A percentile compares a stretch with the other conserved stretches of the same genome.
These are phyloP conservation scores for Lethenteron camtschaticum DNA, from an alignment of 2,113 vertebrate genomes.

Conservation along the genomic window DNA sequence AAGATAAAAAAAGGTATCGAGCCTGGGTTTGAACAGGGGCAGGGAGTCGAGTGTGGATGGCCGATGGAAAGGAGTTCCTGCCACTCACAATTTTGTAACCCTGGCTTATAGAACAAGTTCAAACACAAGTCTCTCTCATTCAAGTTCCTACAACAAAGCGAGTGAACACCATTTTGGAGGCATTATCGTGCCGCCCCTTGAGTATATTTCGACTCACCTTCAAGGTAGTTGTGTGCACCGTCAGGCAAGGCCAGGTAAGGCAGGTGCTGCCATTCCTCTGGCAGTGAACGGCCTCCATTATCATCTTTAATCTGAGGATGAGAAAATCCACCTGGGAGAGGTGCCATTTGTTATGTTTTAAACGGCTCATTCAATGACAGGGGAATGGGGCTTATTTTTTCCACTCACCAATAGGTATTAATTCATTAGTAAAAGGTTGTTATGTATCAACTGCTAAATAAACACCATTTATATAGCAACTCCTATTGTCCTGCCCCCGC, in stretches of 20 bases:
- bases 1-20: too few relatives aligned
- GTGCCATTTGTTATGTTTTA: not conserved
- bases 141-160: not conserved
- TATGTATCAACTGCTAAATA: too few relatives aligned
- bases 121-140: too few relatives aligned
- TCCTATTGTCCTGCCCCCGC: too few relatives aligned
- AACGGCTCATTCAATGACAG: too few relatives aligned
- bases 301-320: conserved; percentile 64
- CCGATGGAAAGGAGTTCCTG: not conserved
- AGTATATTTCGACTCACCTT: conserved; percentile 31
- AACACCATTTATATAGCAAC: too few relatives aligned
- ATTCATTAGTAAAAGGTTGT: too few relatives aligned
- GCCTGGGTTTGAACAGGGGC: too few relatives aligned
- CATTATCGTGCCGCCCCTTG: not conserved
- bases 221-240: conserved; percentile 87
- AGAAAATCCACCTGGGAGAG: conserved; percentile 72
- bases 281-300: conserved; percentile 55
- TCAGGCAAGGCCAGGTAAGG: conserved; percentile 80
- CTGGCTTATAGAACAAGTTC: not conserved
- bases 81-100: not conserved
- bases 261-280: conserved; percentile 81
- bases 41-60: too few relatives aligned
- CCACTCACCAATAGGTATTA: too few relatives aligned
- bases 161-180: not conserved
- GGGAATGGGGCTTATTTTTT: too few relatives aligned